Evolutionary conservation across 2,888 invertebrate species (phyloP), one percentile per base, ranked within the genome.

Genomic region (Vandiemenella viatica): DNA sequence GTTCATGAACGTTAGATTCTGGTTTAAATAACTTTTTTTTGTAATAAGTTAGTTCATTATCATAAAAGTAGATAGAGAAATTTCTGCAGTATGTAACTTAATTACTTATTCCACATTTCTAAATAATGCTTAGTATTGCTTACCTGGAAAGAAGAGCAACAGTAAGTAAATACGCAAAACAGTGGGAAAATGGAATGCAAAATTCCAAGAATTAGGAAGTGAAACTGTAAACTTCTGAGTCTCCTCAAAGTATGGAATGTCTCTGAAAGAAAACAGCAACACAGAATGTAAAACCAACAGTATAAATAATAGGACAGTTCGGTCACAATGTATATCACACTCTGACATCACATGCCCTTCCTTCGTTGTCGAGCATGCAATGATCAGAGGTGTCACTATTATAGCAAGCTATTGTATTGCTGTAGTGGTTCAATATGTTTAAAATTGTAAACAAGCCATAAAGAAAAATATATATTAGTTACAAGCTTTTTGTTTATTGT

Each of bases 181-280:
- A 0, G 79, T 73, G 1, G 91, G 85, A 70, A 90, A 82, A 62
- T 89, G 82, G 65, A 96, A 90, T 0, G 84, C 76, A 56, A 87
- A 78, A 67, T 96, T 95, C 75, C 79, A 82, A 4, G 71, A 62
- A 63, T 95, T 95, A 0, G 95, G 93, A 63, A 96, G 61, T 0
- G 76, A 68, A 2, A 90, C 62, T 0, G 83, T 79, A 62, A 86
- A 88, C 47, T 71, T 77, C 45, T 76, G 73, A 0, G 88, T 87
- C 61, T 90, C 85, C 57, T 92, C 89, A 60, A 91, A 87, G 63
- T 86, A 88, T 0, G 91, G 88, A 61, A 95, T 83, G 63, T 89
- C 86, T 46, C 88, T 66, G 52, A 65, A 61, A 43, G 5, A 22
- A 8, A 15, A 32, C 13, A n/a, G n/a, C n/a, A n/a, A n/a, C n/a